These are phyloP conservation scores for Leptopilina drosophilae DNA, from an alignment of 2,888 invertebrate species.

Conservation along the genomic window DNA sequence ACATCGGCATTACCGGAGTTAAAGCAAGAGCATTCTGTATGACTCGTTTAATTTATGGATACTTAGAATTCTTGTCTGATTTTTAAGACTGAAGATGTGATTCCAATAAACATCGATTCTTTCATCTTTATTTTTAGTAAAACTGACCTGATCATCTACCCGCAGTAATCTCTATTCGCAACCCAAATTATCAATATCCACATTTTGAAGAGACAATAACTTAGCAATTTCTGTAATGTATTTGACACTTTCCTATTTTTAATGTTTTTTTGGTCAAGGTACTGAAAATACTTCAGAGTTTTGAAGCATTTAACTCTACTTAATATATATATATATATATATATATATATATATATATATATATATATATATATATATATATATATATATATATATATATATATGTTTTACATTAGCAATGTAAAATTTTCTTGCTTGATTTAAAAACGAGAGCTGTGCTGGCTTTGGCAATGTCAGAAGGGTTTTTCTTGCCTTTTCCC, in stretches of 20 bases:
- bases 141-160: conserved; percentile 41
- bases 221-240: conserved; percentile 43
- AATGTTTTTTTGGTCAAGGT: conserved; percentile 40
- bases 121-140: conserved; percentile 25
- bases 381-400: too few relatives aligned
- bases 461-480: neutral
- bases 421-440: conserved; percentile 18
- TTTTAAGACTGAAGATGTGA: neutral
- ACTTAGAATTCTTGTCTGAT: neutral
- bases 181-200: conserved; percentile 37
- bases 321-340: too few relatives aligned
- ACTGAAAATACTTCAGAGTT: conserved; percentile 43
- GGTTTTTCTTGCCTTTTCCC: conserved; percentile 1
- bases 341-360: too few relatives aligned
- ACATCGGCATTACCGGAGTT: neutral
- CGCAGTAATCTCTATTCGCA: conserved; percentile 46
- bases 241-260: conserved; percentile 28
- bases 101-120: conserved; percentile 46
- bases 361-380: too few relatives aligned
- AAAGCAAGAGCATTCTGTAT: conserved; percentile 8
- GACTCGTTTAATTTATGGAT: neutral
- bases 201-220: conserved; percentile 40
- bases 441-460: conserved; percentile 2
- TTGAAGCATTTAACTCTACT: neutral
- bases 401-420: conserved; percentile 1